Evolutionary conservation across 1,140 invertebrate genomes (phyloP).

Genomic region (Temnothorax nylanderi): DNA sequence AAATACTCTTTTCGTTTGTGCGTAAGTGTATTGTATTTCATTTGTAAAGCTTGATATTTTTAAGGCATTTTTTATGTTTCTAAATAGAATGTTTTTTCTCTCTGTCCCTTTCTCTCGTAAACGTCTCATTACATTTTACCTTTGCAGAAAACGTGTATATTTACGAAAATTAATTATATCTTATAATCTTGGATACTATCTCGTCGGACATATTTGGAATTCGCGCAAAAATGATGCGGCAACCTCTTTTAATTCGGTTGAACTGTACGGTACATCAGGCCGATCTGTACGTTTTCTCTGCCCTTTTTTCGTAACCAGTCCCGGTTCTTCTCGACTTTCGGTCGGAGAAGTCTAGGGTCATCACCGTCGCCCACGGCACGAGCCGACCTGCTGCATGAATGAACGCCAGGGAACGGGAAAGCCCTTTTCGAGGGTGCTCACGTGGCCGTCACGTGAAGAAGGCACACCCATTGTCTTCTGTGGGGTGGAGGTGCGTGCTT

Average conservation of each 20-base stretch:
- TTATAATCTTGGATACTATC: background rate
- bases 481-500: conserved; percentile 53
- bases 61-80: background rate
- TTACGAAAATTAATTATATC: conserved; percentile 6
- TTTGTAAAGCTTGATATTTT: background rate
- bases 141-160: background rate
- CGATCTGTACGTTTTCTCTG: conserved; percentile 8
- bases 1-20: background rate
- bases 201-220: conserved; percentile 29
- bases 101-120: background rate
- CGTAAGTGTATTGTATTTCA: background rate
- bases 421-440: conserved; percentile 79
- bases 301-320: conserved; percentile 22
- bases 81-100: background rate
- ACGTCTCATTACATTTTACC: background rate
- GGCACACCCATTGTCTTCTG: conserved; percentile 75
- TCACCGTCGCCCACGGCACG: conserved; percentile 67
- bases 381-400: conserved; percentile 73
- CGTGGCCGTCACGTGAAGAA: conserved; percentile 76
- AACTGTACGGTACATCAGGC: conserved; percentile 38
- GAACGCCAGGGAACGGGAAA: conserved; percentile 70
- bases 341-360: conserved; percentile 57
- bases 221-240: background rate
- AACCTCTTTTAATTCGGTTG: conserved; percentile 9
- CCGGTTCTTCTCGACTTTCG: conserved; percentile 58